These are phyloP conservation scores for Alligator mississippiensis DNA, from an alignment of 2,113 vertebrate species.

Conservation along the genomic window DNA sequence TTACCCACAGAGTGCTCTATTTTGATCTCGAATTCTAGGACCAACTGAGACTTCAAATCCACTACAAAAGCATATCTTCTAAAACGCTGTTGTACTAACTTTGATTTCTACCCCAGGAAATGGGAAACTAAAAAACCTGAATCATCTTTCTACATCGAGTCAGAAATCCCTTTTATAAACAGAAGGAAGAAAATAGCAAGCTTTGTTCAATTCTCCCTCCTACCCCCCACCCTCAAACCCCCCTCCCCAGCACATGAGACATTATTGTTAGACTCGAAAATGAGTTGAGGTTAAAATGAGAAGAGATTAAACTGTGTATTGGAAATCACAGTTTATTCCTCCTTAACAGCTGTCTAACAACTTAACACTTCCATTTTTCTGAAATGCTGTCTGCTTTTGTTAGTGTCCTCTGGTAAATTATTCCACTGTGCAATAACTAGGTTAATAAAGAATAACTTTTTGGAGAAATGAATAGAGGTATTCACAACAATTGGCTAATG, in stretches of 20 bases:
- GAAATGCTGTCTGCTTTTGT: slow-evolving; percentile 37
- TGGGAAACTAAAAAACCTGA: slow-evolving; percentile 36
- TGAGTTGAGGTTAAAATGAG: neutral
- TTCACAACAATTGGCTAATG: slow-evolving; percentile 57
- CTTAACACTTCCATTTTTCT: slow-evolving; percentile 32
- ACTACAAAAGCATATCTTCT: neutral
- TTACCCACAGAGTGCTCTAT: neutral
- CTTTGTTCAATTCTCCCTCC: neutral
- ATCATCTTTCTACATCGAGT: slow-evolving; percentile 12
- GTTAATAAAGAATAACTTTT: slow-evolving; percentile 38
- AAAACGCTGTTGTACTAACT: slow-evolving; percentile 2
- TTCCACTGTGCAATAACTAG: slow-evolving; percentile 20
- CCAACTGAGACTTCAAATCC: neutral
- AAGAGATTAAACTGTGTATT: neutral
- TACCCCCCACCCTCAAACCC: too few species aligned
- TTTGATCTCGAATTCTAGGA: slow-evolving; percentile 42
- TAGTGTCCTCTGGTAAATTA: slow-evolving; percentile 37
- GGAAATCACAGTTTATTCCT: slow-evolving; percentile 46
- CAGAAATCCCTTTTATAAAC: slow-evolving; percentile 19
- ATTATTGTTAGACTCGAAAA: slow-evolving; percentile 27
- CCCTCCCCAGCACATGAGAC: neutral
- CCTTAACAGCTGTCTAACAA: slow-evolving; percentile 20
- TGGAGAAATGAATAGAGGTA: slow-evolving; percentile 12
- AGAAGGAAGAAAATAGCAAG: slow-evolving; percentile 1
- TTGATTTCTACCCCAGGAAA: neutral